A percentile compares a stretch with the other conserved stretches of the same genome.
phyloP scores from a whole-genome alignment of 2,113 vertebrate species.

The Alethe castanea region DNA sequence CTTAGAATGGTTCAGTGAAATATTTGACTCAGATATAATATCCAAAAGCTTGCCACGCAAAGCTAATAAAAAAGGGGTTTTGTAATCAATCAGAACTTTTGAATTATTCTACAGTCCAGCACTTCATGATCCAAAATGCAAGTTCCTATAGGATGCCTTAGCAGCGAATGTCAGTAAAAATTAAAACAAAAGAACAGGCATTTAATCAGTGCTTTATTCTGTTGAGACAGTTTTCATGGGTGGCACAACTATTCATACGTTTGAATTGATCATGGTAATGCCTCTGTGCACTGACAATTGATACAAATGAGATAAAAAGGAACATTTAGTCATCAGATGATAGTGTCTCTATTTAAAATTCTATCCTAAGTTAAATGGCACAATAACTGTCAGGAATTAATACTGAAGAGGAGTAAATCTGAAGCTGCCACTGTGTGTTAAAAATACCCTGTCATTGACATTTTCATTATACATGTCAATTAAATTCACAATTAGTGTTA shows the following conservation, averaged over 20 bases:
- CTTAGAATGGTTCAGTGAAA: background rate
- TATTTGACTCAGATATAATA: background rate
- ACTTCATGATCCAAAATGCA: background rate
- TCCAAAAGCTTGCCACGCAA: background rate
- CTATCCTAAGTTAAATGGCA: background rate
- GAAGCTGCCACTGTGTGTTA: background rate
- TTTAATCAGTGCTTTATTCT: background rate
- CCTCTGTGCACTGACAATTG: background rate
- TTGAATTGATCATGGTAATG: background rate
- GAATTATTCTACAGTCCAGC: background rate
- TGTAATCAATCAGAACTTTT: background rate
- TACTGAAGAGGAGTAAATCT: background rate
- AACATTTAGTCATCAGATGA: constrained; percentile 11
- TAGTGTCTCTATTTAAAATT: constrained; percentile 10
- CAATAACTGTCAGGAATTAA: constrained; percentile 26
- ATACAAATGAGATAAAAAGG: constrained; percentile 19
- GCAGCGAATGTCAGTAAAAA: background rate
- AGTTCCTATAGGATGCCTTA: background rate
- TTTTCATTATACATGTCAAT: background rate
- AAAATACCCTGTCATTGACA: background rate
- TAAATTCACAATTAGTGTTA: background rate
- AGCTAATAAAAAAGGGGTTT: background rate
- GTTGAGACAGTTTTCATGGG: background rate
- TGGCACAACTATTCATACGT: background rate
- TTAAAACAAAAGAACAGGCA: background rate